These are phyloP conservation scores for Siderastrea siderea DNA, from an alignment of 92 coral and sea anemone species.

Conservation along the genomic window DNA sequence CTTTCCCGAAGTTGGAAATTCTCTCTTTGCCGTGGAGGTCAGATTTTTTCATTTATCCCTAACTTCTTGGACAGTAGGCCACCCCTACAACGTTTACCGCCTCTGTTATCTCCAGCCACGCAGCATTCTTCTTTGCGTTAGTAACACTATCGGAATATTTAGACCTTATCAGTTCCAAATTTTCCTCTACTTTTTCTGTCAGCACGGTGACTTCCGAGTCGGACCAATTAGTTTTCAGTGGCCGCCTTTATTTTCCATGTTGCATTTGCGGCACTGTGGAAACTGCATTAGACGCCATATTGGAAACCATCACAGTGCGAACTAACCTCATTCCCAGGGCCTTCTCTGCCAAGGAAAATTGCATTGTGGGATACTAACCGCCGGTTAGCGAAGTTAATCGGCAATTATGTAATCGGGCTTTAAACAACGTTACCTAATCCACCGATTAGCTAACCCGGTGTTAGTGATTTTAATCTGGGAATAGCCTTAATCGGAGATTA, in stretches of 20 bases:
- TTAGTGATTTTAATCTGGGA: conserved; percentile 15
- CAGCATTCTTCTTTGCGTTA: not conserved
- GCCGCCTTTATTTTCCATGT: not conserved
- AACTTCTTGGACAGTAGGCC: not conserved
- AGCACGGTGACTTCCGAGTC: not conserved
- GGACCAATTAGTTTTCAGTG: not conserved
- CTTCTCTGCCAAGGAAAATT: too few relatives aligned
- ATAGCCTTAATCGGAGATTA: not conserved
- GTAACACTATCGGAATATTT: not conserved
- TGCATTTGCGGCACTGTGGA: too few relatives aligned
- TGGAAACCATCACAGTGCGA: not conserved
- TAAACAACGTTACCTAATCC: conserved; percentile 2
- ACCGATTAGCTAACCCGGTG: conserved; percentile 24
- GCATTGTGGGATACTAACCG: too few relatives aligned
- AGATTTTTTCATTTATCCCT: not conserved
- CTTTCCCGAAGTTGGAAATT: not conserved
- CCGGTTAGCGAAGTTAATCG: too few relatives aligned
- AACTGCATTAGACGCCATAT: not conserved
- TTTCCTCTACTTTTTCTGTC: conserved; percentile 1
- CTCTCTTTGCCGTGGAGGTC: not conserved
- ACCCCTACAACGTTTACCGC: not conserved
- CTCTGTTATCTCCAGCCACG: not conserved
- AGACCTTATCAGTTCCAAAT: not conserved
- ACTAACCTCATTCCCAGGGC: too few relatives aligned
- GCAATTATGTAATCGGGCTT: not conserved